A percentile compares a stretch with the other conserved stretches of the same genome.
These are phyloP conservation scores for Entomobrya multifasciata DNA, from an alignment of 2,888 invertebrate species.

Conservation along the genomic window DNA sequence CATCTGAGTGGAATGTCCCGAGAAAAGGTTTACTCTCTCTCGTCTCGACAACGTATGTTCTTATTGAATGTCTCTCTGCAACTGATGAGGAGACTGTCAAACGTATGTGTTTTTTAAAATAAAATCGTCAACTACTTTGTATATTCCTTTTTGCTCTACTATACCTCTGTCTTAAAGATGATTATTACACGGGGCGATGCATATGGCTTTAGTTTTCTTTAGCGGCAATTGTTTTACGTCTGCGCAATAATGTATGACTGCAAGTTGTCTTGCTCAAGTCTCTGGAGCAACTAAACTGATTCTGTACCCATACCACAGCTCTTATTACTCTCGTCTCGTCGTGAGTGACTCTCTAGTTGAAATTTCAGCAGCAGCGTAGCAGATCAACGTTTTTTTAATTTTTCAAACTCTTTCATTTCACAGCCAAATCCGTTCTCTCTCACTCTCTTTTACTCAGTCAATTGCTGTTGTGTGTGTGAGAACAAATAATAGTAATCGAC, in stretches of 20 bases:
- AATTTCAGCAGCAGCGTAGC: not conserved
- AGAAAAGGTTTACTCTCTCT: constrained; percentile 28
- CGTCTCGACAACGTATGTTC: constrained; percentile 30
- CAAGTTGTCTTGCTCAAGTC: constrained; percentile 65
- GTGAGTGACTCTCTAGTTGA: not conserved
- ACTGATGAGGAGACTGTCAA: constrained; percentile 65
- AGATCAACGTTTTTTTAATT: constrained; percentile 13
- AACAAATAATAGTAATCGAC: constrained; percentile 46
- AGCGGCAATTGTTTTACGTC: not conserved
- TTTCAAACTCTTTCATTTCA: no score
- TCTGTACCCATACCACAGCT: constrained; percentile 44
- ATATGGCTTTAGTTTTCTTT: not conserved
- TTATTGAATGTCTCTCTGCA: constrained; percentile 57
- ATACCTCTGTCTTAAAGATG: not conserved
- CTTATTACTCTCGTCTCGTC: not conserved
- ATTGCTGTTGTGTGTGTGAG: constrained; percentile 22
- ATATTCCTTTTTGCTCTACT: not conserved
- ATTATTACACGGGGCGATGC: not conserved
- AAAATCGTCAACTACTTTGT: constrained; percentile 14
- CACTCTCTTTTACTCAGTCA: constrained; percentile 7
- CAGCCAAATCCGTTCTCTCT: constrained; percentile 28
- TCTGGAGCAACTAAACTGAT: constrained; percentile 71
- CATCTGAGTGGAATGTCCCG: not conserved
- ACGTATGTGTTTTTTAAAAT: constrained; percentile 52
- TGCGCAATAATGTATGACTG: not conserved